These are phyloP conservation scores for Hyperoodon ampullatus DNA, from an alignment of 2,113 vertebrate genomes.

Conservation along the genomic window DNA sequence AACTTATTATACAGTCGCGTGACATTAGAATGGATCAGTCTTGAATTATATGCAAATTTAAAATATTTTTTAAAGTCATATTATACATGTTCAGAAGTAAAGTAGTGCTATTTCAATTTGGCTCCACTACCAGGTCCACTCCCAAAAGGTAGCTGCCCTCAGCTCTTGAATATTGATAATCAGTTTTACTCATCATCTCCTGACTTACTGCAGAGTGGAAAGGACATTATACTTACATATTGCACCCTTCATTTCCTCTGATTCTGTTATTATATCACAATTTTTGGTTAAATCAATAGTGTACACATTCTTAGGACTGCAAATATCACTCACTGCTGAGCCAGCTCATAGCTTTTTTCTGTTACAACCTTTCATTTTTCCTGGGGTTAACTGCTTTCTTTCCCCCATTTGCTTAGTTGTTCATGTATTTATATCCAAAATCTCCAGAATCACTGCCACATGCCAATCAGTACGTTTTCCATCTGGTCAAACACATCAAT, in stretches of 20 bases:
- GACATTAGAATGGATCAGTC: not conserved
- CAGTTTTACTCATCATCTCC: not conserved
- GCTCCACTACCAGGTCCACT: not conserved
- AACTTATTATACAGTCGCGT: not conserved
- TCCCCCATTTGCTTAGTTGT: not conserved
- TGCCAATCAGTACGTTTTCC: not conserved
- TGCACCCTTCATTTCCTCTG: not conserved
- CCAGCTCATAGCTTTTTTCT: not conserved
- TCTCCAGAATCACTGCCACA: not conserved
- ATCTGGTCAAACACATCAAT: not conserved
- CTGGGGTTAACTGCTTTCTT: not conserved
- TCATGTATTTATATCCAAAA: not conserved
- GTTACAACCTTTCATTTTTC: not conserved
- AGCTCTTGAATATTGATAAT: not conserved
- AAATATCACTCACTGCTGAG: not conserved
- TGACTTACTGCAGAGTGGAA: not conserved
- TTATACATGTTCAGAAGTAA: not conserved
- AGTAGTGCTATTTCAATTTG: not conserved
- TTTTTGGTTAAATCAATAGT: not conserved
- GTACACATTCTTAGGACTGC: not conserved
- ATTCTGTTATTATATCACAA: not conserved
- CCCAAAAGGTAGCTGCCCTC: not conserved
- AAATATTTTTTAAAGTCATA: conserved; percentile 6
- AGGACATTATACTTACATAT: not conserved
- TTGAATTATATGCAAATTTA: conserved; percentile 19